Base-by-base conservation (phyloP, 1,140 invertebrate genomes). In the Hetaerina americana region DNA sequence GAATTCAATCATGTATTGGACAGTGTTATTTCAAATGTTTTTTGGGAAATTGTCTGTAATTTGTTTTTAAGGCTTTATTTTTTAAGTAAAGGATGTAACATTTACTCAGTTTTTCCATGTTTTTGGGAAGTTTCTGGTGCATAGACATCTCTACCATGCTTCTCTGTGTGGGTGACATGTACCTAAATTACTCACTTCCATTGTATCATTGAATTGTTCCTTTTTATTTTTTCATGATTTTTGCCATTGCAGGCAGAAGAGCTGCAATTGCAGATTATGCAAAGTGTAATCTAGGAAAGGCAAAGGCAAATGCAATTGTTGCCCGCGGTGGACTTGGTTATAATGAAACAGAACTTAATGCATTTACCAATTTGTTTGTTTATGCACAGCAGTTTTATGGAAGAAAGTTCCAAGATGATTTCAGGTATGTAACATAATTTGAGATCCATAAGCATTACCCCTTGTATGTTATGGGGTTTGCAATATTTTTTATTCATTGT, bases 311-410 rank as follows among this genome's bases (percentile, higher is more conserved):
- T 77, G 95, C 96, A 0, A 85, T 98, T 25, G 93, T 98, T 18
- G 92, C 95, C 0, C 84, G 93, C 71, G 88, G 92, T 5, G 89
- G 88, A 5, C 82, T 85, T 66, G 84, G 82, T 31, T 88, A 89
- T 75, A 95, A 95, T 77, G 86, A 90, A 71, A 92, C 92, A 0
- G 86, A 93, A 77, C 82, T 95, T 1, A 89, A 92, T 77, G 89
- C 93, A 0, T 95, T 87, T 76, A 91, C 92, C 5, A 95, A 95
- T 79, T 82, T 96, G 0, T 90, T 97, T 77, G 84, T 94, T 66
- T 95, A 96, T 78, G 93, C 94, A 0, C 94, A 96, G 77, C 93
- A 95, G 76, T 88, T 92, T 74, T 97, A 95, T 79, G 94, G 94
- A 0, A 84, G 92, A 8, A 93, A 92, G 76, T 88, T 89, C 73